These are phyloP conservation scores for Rynchops niger DNA, from an alignment of 2,113 vertebrate genomes.

Conservation along the genomic window DNA sequence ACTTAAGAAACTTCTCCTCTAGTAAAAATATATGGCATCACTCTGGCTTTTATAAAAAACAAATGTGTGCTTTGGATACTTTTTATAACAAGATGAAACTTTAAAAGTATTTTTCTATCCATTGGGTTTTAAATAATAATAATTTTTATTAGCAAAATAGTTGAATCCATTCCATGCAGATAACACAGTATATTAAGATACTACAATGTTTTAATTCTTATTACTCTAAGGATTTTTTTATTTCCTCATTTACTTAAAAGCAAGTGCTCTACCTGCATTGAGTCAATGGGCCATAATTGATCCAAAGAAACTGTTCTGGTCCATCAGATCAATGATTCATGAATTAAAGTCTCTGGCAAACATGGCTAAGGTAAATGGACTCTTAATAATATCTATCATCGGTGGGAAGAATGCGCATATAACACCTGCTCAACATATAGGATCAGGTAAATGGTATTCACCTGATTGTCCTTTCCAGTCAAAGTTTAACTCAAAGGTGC, in stretches of 20 bases:
- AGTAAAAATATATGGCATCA: not conserved
- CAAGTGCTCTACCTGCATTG: not conserved
- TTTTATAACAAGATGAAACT: not conserved
- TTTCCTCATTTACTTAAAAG: slow-evolving; percentile 12
- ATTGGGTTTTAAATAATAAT: not conserved
- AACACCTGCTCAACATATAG: not conserved
- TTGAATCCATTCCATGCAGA: not conserved
- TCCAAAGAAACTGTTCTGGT: not conserved
- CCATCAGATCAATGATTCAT: slow-evolving; percentile 7
- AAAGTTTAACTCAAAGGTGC: not conserved
- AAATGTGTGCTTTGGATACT: not conserved
- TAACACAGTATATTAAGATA: not conserved
- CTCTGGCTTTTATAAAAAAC: not conserved
- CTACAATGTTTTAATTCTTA: not conserved
- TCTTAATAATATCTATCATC: not conserved
- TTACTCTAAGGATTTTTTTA: not conserved
- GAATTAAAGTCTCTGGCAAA: slow-evolving; percentile 37
- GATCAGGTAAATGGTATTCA: not conserved
- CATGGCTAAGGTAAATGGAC: not conserved
- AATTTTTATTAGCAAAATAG: not conserved
- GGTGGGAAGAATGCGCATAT: not conserved
- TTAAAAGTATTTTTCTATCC: not conserved
- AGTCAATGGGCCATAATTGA: not conserved
- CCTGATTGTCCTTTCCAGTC: not conserved
- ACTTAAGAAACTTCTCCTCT: not conserved